Percentiles rank a stretch among this genome's conserved stretches.
Evolutionary conservation across 2,113 vertebrate genomes (phyloP).

Genomic region (Ovibos moschatus): DNA sequence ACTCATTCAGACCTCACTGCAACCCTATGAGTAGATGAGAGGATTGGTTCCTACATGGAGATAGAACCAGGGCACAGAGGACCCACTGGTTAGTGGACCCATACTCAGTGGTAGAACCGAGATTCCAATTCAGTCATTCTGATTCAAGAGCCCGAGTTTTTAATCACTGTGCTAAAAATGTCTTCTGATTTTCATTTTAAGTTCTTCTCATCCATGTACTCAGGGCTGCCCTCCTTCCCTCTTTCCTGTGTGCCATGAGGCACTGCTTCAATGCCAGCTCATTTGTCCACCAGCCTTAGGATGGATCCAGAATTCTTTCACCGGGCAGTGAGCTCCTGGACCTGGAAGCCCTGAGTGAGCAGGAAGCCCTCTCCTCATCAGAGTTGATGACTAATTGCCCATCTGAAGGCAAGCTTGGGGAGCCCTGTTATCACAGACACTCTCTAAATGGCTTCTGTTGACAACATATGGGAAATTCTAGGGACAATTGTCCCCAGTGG

Average conservation of each 20-base stretch:
- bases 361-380: not conserved
- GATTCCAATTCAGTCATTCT: not conserved
- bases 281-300: not conserved
- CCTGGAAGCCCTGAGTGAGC: not conserved
- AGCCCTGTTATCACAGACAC: not conserved
- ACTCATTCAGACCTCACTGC: not conserved
- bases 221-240: not conserved
- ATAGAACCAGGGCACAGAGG: not conserved
- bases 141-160: not conserved
- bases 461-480: not conserved
- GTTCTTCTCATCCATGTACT: not conserved
- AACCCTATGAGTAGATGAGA: fast-evolving
- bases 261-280: not conserved
- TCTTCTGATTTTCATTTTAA: not conserved
- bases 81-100: not conserved
- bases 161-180: not conserved
- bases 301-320: not conserved
- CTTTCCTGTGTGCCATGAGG: not conserved
- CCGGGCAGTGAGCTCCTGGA: not conserved
- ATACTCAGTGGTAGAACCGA: not conserved
- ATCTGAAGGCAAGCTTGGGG: not conserved
- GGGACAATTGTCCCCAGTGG: not conserved
- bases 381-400: not conserved
- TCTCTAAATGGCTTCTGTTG: not conserved
- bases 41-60: too few species aligned